Evolutionary conservation across 2,113 vertebrate genomes (phyloP).

Genomic region (Alaudala cheleensis): DNA sequence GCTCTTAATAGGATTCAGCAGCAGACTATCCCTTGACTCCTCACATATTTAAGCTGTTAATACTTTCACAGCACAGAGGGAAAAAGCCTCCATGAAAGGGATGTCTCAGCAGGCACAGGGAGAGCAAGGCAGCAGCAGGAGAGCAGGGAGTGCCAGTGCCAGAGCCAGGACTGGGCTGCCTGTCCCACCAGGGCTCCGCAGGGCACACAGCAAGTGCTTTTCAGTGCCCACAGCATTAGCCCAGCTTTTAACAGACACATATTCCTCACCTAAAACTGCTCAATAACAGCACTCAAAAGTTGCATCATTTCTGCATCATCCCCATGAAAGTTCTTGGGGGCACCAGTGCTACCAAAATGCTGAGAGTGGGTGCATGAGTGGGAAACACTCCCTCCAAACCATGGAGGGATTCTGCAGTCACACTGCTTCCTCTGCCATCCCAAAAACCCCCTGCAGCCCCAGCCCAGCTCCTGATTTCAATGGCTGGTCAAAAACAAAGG

Average conservation of each 20-base stretch:
- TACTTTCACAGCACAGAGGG: not conserved
- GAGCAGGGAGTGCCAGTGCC: not conserved
- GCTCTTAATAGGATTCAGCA: slow-evolving; percentile 42
- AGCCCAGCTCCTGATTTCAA: not conserved
- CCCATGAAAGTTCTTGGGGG: fast-evolving
- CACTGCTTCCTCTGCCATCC: slow-evolving; percentile 64
- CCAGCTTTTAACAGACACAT: fast-evolving
- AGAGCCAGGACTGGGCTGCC: not conserved
- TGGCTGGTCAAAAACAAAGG: fast-evolving
- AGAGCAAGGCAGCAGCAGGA: not conserved
- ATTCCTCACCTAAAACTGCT: not conserved
- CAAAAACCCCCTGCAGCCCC: not conserved
- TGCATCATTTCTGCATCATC: not conserved
- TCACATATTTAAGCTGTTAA: slow-evolving; percentile 52
- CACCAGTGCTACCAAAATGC: fast-evolving
- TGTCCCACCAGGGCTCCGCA: fast-evolving
- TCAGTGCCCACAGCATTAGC: fast-evolving
- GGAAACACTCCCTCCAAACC: not conserved
- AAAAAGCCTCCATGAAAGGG: not conserved
- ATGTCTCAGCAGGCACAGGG: not conserved
- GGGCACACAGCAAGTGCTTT: fast-evolving
- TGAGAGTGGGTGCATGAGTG: not conserved
- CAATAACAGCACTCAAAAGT: not conserved
- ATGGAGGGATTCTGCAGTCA: slow-evolving; percentile 58
- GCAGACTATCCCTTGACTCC: slow-evolving; percentile 23